These are phyloP conservation scores for Dasyornis broadbenti DNA, from an alignment of 2,113 vertebrate species.

Conservation along the genomic window DNA sequence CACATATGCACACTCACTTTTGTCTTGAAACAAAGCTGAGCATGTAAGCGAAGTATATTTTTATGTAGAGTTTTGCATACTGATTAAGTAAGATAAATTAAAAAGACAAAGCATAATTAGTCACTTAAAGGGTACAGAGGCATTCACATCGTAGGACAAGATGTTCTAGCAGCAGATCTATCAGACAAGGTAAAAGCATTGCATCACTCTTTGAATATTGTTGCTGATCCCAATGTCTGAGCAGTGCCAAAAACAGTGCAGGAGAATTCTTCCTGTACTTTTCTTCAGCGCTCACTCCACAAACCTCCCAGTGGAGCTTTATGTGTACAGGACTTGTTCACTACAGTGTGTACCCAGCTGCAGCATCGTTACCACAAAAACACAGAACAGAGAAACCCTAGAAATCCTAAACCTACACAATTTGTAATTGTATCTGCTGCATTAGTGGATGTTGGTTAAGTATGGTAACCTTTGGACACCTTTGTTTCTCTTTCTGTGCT, in stretches of 20 bases:
- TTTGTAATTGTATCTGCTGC: background rate
- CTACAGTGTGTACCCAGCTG: background rate
- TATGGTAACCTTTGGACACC: background rate
- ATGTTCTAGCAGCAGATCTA: background rate
- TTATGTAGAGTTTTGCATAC: background rate
- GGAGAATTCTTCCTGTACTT: background rate
- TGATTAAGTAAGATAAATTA: background rate
- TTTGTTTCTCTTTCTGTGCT: background rate
- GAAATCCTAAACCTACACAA: background rate
- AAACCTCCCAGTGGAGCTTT: background rate
- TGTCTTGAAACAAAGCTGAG: background rate
- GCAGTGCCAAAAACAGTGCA: background rate
- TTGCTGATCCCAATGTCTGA: background rate
- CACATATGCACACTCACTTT: rapidly evolving
- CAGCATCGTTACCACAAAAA: background rate
- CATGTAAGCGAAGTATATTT: background rate
- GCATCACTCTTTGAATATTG: background rate
- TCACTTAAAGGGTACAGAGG: background rate
- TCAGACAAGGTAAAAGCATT: background rate
- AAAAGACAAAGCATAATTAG: background rate
- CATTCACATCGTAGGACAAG: background rate
- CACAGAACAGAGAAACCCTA: background rate
- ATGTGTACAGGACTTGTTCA: background rate
- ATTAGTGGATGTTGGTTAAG: background rate
- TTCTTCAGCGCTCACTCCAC: background rate